Evolutionary conservation across 2,888 invertebrate genomes (phyloP), one percentile per base, ranked within the genome.

Genomic region (Blera fallax): DNA sequence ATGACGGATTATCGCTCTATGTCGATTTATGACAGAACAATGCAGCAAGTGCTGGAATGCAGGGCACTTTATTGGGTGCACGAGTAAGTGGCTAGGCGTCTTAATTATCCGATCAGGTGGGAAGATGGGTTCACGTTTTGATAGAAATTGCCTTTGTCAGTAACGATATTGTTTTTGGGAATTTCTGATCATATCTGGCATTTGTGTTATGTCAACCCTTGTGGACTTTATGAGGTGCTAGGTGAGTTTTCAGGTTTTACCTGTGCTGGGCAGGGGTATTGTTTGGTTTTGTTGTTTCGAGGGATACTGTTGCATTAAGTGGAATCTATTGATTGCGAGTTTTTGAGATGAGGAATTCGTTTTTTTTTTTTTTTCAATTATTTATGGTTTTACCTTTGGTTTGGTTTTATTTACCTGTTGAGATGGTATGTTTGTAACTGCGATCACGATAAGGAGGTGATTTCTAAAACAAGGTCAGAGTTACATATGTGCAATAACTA

Each of bases 71-170:
- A 58, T 24, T 50, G 16, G 16, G 73, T 54, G 64, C n/a, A n/a
- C n/a, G n/a, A n/a, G n/a, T 54, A 50, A 45, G 70, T 52, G n/a
- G n/a, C 29, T 8, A 21, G 67, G 62, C 62, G 52, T 50, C 72
- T 50, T 65, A 65, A 72, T 72, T 82, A 64, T 72, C 52, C 40
- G 24, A 50, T 40, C 24, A 52, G 67, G 50, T 52, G 65, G 14
- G 65, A 50, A 50, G 37, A 64, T n/a, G 4, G 45, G 45, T 54
- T 78, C 43, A 60, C 54, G 14, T 70, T 54, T 16, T 8, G 56
- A 65, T 27, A 16, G 10, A 43, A 8, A 73, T 27, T 32, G 1
- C 29, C 3, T 74, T 43, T 54, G 43, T 54, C 29, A 14, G 16
- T 8, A 34, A n/a, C n/a, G n/a, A n/a, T n/a, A n/a, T n/a, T n/a